Evolutionary conservation across 2,888 invertebrate genomes (phyloP).

Genomic region (Tribolium freemani): DNA sequence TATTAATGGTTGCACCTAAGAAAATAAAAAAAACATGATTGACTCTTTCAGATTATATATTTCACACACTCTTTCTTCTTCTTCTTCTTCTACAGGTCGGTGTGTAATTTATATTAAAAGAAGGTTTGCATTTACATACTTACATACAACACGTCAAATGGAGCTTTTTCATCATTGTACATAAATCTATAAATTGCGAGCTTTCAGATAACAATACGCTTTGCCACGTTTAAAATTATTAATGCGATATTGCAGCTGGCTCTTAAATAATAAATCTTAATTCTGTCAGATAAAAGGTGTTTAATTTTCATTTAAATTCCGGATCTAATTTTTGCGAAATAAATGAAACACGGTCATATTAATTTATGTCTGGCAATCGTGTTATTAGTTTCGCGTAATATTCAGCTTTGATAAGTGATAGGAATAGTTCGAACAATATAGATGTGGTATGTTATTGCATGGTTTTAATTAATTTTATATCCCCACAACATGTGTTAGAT

Average conservation of each 20-base stretch:
- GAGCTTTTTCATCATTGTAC: too few species aligned
- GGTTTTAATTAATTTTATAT: conserved; percentile 45
- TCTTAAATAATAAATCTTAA: neutral
- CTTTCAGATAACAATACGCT: too few species aligned
- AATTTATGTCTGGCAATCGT: conserved; percentile 1
- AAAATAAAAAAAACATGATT: too few species aligned
- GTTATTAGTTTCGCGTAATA: conserved; percentile 23
- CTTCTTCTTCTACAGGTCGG: too few species aligned
- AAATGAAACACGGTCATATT: neutral
- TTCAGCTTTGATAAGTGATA: conserved; percentile 28
- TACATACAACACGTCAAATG: too few species aligned
- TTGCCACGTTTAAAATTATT: too few species aligned
- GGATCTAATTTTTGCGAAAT: neutral
- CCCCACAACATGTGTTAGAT: conserved; percentile 44
- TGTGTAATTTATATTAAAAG: too few species aligned
- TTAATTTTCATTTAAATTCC: neutral
- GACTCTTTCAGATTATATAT: too few species aligned
- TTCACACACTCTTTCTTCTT: too few species aligned
- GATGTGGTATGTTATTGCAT: conserved; percentile 32
- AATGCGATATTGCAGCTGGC: neutral
- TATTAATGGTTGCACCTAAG: too few species aligned
- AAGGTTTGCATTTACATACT: too few species aligned
- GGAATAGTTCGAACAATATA: conserved; percentile 16
- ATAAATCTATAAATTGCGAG: too few species aligned
- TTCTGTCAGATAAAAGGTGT: neutral